Conservation (phyloP, 2,797 vertebrate species). For the Pangasius krempfi region DNA sequence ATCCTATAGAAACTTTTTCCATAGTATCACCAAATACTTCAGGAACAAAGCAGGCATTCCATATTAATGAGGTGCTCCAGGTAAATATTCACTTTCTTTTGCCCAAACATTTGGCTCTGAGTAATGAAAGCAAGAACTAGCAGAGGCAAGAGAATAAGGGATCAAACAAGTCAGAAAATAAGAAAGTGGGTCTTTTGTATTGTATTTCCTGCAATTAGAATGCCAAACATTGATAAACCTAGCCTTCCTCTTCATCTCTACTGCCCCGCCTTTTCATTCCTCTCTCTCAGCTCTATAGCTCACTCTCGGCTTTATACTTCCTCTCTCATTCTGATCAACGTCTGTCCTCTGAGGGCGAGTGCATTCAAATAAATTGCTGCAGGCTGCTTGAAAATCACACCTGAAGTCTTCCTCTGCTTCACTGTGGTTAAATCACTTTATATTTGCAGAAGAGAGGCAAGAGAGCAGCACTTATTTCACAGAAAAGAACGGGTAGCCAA, state of each 20-base stretch:
- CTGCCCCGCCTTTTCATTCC: slow-evolving; percentile 60
- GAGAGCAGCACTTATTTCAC: not conserved
- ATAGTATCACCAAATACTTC: slow-evolving; percentile 21
- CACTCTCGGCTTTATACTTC: slow-evolving; percentile 57
- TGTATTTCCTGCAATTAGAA: slow-evolving; percentile 67
- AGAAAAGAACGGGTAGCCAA: slow-evolving; percentile 5
- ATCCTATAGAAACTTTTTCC: not conserved
- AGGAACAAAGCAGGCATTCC: slow-evolving; percentile 18
- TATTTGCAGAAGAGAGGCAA: not conserved
- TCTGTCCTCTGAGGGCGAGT: slow-evolving; percentile 60
- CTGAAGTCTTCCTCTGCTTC: slow-evolving; percentile 53
- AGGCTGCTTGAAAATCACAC: slow-evolving; percentile 65
- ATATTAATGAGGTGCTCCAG: slow-evolving; percentile 38
- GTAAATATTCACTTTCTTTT: slow-evolving; percentile 49
- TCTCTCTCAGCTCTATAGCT: slow-evolving; percentile 26
- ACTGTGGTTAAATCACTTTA: slow-evolving; percentile 8
- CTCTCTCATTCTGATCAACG: slow-evolving; percentile 71
- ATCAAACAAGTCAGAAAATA: slow-evolving; percentile 4
- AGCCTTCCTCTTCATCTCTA: slow-evolving; percentile 1
- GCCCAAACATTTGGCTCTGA: slow-evolving; percentile 47
- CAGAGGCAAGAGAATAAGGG: slow-evolving; percentile 24
- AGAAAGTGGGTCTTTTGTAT: slow-evolving; percentile 50
- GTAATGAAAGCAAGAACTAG: slow-evolving; percentile 31
- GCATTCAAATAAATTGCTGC: slow-evolving; percentile 67
- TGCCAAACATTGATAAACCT: slow-evolving; percentile 68